phyloP scores from a whole-genome alignment of 2,797 vertebrate genomes.

The Trachurus trachurus region DNA sequence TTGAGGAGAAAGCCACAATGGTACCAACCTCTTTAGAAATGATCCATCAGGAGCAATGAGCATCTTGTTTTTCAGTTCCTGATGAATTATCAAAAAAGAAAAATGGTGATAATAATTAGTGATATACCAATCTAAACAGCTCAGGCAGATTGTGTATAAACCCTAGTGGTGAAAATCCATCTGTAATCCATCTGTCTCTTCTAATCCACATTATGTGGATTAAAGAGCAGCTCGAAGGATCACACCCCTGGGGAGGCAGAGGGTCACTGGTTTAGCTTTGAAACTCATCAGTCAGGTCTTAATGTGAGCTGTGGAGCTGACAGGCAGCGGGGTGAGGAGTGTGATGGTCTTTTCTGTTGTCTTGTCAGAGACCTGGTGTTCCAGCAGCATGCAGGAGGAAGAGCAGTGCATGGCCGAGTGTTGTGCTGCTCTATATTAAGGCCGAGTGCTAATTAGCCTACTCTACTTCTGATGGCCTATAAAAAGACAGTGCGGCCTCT shows the following conservation, averaged over 20 bases:
- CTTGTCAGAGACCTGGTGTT: slow-evolving; percentile 1
- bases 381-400: slow-evolving; percentile 1
- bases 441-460: slow-evolving; percentile 84
- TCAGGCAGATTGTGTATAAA: slow-evolving; percentile 11
- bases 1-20: background rate
- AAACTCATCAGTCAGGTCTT: background rate
- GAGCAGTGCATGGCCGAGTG: background rate
- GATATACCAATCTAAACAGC: background rate
- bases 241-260: slow-evolving; percentile 1
- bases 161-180: slow-evolving; percentile 26
- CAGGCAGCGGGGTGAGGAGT: background rate
- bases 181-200: slow-evolving; percentile 35
- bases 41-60: background rate
- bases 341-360: slow-evolving; percentile 11
- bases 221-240: slow-evolving; percentile 24
- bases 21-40: background rate
- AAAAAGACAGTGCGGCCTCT: slow-evolving; percentile 66
- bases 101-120: background rate
- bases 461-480: slow-evolving; percentile 82
- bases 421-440: slow-evolving; percentile 51
- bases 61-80: too few relatives aligned
- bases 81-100: slow-evolving; percentile 1
- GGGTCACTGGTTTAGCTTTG: slow-evolving; percentile 14
- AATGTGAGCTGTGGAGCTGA: background rate
- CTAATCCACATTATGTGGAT: slow-evolving; percentile 29